Evolutionary conservation across 2,113 vertebrate genomes (phyloP), one percentile per base, ranked within the genome.

Genomic region (Caranx melampygus): DNA sequence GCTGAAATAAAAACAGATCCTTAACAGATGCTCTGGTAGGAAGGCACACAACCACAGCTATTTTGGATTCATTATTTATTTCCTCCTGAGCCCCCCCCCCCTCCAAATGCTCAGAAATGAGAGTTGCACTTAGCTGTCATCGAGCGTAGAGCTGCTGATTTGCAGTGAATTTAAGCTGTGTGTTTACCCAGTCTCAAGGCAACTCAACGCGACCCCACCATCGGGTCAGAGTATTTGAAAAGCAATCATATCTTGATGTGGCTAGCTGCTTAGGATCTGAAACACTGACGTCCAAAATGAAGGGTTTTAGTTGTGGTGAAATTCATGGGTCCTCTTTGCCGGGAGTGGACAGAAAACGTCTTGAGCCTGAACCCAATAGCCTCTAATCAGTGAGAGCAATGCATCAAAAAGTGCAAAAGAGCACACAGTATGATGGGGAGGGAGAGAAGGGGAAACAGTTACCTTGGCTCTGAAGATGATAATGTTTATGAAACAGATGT

Each of bases 1-100:
- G 82, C 60, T 83, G 78, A 92, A 88, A 91, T 83, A 91, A 92
- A 90, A 91, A 85, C 86, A 91, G 89, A 95, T 90, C 88, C 82
- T 61, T 71, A 90, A 85, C 92, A 94, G 90, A 94, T 94, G 92
- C 79, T 91, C 57, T 80, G 68, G 47, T 73, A 72, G 47, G 55
- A 79, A 72, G 49, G 61, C 80, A 80, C 58, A 81, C 69, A 87
- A 86, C 89, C 82, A 73, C 79, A 84, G 49, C 59, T 79, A 69
- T 83, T 85, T 82, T 80, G 12, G 72, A 62, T 79, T 76, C 58
- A 74, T 85, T 60, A 55, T 81, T 76, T 75, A 11, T 68, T 57
- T 80, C 2, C 58, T 35, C 3, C 59, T 60, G 35, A 35, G 1
- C 58, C 78, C 33, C 65, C 8, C 26, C 26, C 26, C 26, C 26